phyloP scores from a whole-genome alignment of 2,888 invertebrate species.

The Drosophila infuscata region DNA sequence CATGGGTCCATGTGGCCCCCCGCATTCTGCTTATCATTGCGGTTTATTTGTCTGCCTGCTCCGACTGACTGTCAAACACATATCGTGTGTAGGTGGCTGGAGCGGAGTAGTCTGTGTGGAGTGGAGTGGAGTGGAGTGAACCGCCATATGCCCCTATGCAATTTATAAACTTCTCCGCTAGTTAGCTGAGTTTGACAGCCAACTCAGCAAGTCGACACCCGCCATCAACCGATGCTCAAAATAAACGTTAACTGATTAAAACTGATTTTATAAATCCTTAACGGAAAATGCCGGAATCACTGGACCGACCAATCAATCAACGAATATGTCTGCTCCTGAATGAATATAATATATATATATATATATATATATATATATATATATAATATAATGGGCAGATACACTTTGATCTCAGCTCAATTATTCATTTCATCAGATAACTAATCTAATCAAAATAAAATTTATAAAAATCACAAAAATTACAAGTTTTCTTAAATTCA shows the following conservation, averaged over 20 bases:
- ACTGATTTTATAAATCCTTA: not conserved
- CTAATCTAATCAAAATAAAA: too few relatives aligned
- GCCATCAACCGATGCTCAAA: not conserved
- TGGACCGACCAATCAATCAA: not conserved
- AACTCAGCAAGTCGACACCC: constrained; percentile 9
- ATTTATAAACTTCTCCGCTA: constrained; percentile 17
- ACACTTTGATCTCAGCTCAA: too few relatives aligned
- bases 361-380: too few relatives aligned
- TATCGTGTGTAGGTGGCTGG: constrained; percentile 12
- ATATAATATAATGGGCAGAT: too few relatives aligned
- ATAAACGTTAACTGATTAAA: constrained; percentile 1
- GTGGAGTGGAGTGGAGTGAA: constrained; percentile 6
- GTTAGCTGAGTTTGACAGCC: constrained; percentile 37
- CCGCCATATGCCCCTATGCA: constrained; percentile 50
- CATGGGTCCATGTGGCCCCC: constrained; percentile 28
- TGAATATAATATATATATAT: too few relatives aligned
- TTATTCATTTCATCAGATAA: too few relatives aligned
- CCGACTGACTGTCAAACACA: constrained; percentile 49
- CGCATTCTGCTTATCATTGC: constrained; percentile 62
- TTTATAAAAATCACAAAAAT: too few relatives aligned
- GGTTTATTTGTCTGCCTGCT: constrained; percentile 56
- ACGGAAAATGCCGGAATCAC: not conserved
- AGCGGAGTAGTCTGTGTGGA: not conserved
- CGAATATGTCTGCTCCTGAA: not conserved
- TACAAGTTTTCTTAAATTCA: too few relatives aligned